These are phyloP conservation scores for Prenolepis imparis DNA, from an alignment of 2,888 invertebrate species.

Conservation along the genomic window DNA sequence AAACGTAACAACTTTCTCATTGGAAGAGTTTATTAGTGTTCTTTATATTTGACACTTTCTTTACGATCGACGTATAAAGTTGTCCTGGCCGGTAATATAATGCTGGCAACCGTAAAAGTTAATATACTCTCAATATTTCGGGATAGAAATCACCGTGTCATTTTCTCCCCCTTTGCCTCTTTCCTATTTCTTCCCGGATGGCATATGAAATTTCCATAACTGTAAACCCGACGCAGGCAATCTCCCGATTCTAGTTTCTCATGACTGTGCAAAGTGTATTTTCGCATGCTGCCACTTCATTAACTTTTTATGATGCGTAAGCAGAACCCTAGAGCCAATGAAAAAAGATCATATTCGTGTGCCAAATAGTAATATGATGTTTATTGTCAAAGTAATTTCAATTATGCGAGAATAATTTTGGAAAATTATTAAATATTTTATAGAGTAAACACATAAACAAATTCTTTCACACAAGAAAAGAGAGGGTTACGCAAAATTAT, in stretches of 20 bases:
- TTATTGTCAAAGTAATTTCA: background rate
- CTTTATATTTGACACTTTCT: slow-evolving; percentile 60
- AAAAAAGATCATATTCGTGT: slow-evolving; percentile 16
- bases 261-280: slow-evolving; percentile 45
- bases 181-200: slow-evolving; percentile 46
- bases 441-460: background rate
- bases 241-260: slow-evolving; percentile 33
- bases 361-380: background rate
- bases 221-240: slow-evolving; percentile 33
- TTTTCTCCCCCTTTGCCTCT: slow-evolving; percentile 2
- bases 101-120: slow-evolving; percentile 71
- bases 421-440: background rate
- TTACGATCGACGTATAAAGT: slow-evolving; percentile 71
- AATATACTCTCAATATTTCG: slow-evolving; percentile 60
- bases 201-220: slow-evolving; percentile 55
- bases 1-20: slow-evolving; percentile 76
- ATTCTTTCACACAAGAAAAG: background rate
- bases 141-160: slow-evolving; percentile 50
- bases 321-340: background rate
- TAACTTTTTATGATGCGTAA: slow-evolving; percentile 50
- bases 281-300: slow-evolving; percentile 50
- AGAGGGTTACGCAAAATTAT: background rate
- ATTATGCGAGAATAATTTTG: background rate
- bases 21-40: slow-evolving; percentile 73
- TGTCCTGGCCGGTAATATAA: slow-evolving; percentile 63